phyloP scores from a whole-genome alignment of 2,797 vertebrate species.

The Paratrypauchen microcephalus region DNA sequence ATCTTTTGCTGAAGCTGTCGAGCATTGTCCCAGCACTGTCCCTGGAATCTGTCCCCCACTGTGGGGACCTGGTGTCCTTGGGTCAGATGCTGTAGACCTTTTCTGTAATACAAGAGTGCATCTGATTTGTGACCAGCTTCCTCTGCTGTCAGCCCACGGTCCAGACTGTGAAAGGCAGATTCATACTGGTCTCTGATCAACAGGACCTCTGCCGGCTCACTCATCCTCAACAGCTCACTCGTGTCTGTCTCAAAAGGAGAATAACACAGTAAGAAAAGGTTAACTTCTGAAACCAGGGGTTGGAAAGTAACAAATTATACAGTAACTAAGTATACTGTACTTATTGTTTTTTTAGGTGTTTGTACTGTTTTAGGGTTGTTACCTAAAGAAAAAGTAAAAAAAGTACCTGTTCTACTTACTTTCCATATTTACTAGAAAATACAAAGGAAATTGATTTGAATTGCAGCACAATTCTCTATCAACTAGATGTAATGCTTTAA shows the following conservation, averaged over 20 bases:
- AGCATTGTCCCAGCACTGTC: slow-evolving; percentile 81
- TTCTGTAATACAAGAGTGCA: slow-evolving; percentile 80
- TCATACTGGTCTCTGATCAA: slow-evolving; percentile 85
- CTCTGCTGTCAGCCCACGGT: slow-evolving; percentile 82
- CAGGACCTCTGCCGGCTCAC: slow-evolving; percentile 79
- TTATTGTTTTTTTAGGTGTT: too few relatives aligned
- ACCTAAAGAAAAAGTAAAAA: too few relatives aligned
- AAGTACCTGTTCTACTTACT: too few relatives aligned
- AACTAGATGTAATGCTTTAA: too few relatives aligned
- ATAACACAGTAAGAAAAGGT: neutral
- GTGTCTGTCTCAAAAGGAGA: neutral
- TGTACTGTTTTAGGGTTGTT: too few relatives aligned
- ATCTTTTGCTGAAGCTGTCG: slow-evolving; percentile 87
- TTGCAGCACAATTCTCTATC: too few relatives aligned
- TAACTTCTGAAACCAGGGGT: neutral
- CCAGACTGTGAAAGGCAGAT: slow-evolving; percentile 82
- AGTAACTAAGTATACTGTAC: too few relatives aligned
- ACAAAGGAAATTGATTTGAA: too few relatives aligned
- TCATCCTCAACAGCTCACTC: slow-evolving; percentile 8
- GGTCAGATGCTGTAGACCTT: slow-evolving; percentile 81
- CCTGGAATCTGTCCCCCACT: slow-evolving; percentile 58
- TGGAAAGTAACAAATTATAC: too few relatives aligned
- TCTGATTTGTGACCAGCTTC: slow-evolving; percentile 78
- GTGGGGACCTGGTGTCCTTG: slow-evolving; percentile 80
- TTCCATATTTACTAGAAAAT: too few relatives aligned